These are phyloP conservation scores for Heterodera filipjevi DNA, from an alignment of 2,888 invertebrate genomes.

Conservation along the genomic window DNA sequence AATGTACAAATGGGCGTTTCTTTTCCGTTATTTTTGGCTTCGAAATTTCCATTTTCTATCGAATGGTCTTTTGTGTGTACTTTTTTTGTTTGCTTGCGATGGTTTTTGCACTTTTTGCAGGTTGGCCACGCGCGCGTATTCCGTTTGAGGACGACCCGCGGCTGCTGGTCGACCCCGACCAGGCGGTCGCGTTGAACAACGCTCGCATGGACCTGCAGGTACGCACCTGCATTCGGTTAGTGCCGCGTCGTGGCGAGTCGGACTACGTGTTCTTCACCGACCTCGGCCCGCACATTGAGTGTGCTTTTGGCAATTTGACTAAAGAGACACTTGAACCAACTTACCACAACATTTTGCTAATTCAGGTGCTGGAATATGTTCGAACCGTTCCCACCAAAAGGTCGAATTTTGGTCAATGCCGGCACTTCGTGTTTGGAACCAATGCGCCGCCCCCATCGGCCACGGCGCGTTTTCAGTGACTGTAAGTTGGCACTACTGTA, in stretches of 20 bases:
- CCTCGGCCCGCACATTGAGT: constrained; percentile 43
- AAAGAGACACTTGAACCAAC: not conserved
- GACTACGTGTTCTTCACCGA: constrained; percentile 48
- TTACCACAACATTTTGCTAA: too few relatives aligned
- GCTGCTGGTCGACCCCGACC: constrained; percentile 37
- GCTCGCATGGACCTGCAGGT: constrained; percentile 38
- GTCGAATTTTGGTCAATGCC: constrained; percentile 42
- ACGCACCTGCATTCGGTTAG: constrained; percentile 44
- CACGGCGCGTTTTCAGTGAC: constrained; percentile 44
- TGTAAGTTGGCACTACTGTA: too few relatives aligned
- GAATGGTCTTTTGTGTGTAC: too few relatives aligned
- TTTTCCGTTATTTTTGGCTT: too few relatives aligned
- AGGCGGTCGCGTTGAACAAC: constrained; percentile 43
- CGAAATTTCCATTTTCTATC: too few relatives aligned
- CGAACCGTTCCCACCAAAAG: constrained; percentile 36
- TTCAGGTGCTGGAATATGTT: constrained; percentile 47
- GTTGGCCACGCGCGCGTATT: constrained; percentile 43
- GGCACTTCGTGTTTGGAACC: constrained; percentile 46
- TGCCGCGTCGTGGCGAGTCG: constrained; percentile 39
- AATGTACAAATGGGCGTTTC: too few relatives aligned
- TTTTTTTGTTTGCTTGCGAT: not conserved
- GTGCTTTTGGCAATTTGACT: not conserved
- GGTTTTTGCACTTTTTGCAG: constrained; percentile 16
- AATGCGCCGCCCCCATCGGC: constrained; percentile 44
- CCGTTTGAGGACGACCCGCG: constrained; percentile 41